Evolutionary conservation across 37 sponge, comb jelly and placozoan genomes (phyloP), one percentile per base, ranked within the genome.

Genomic region (Eunapius fragilis): DNA sequence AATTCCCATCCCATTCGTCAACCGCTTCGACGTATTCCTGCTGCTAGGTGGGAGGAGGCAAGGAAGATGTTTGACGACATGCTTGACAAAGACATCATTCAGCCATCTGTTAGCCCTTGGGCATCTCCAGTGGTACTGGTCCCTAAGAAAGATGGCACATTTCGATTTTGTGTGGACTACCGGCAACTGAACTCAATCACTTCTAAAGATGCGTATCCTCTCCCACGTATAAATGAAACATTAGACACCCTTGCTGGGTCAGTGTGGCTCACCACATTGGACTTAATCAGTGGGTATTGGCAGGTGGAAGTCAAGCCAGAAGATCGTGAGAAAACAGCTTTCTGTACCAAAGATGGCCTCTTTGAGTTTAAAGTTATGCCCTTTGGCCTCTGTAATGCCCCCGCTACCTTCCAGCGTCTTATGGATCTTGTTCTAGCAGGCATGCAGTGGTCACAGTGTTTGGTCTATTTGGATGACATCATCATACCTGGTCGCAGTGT

Each of bases 401-500:
- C 79, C n/a, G 77, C 77, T 88, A 77, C 77, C 75, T 82, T 69
- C 45, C 82, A 82, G 36, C 71, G 82, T 71, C 71, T 82, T 72
- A 82, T 82, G 82, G 82, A 82, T 34, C 67, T 38, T 22, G 72
- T 74, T 28, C 76, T 75, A 26, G 85, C 85, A 22, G 67, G 67
- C 26, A 28, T 49, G n/a, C 38, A 41, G 19, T 50, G 45, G 50
- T 25, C 38, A 70, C 47, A 75, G 30, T 84, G 75, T 25, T 49
- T 50, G 31, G 67, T 76, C 35, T 76, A 76, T 36, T 76, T 84
- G 38, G 85, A 84, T 26, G 85, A 84, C 31, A 37, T 74, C 31
- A 36, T 84, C 75, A 75, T 84, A 37, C 68, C 28, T 25, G 74
- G 75, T 27, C 11, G 70, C 72, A 82, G 71, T 25, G 72, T 82